Evolutionary conservation across 2,888 invertebrate genomes (phyloP), one percentile per base, ranked within the genome.

Genomic region (Euproctis similis): DNA sequence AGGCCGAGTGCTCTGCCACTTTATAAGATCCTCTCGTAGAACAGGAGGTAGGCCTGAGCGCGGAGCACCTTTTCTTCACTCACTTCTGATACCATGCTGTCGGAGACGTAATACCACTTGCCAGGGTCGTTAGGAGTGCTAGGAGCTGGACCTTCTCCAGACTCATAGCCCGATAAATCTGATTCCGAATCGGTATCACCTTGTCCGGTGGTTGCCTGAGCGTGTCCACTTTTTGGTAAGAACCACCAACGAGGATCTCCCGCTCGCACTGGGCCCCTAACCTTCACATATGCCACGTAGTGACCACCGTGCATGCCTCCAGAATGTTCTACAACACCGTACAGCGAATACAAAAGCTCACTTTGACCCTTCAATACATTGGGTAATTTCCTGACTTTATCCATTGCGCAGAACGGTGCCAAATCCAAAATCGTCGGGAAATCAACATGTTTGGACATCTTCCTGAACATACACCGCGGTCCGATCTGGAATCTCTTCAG

Each of bases 271-370:
- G 87, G 86, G 10, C 86, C 72, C n/a, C 93, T 82, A 5, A 94
- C 93, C 84, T 97, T 97, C 1, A 98, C 95, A 60, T 96, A 98
- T 4, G 98, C 96, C 1, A 96, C 94, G 64, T 99, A 99, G 44
- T 89, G 88, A 0, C 88, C 88, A 2, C 96, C 94, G 58, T 92
- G 92, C 68, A 98, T 89, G 2, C 92, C 90, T 0, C 98, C 98
- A 29, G 93, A 92, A 65, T 99, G 98, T 61, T 96, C 96, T 2
- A 98, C 97, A 0, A 99, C 91, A 0, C 97, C 98, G 57, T 97
- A 99, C 28, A 99, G 80, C 0, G 95, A 91, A 69, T 98, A 98
- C 13, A 94, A 72, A 19, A 96, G 76, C 59, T 88, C 87, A 46
- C 81, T 87, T 59, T 91, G 90, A 6, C 87, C 88, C n/a, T 86